Evolutionary conservation across 2,888 invertebrate genomes (phyloP), one percentile per base, ranked within the genome.

Genomic region (Polydrusus cervinus): DNA sequence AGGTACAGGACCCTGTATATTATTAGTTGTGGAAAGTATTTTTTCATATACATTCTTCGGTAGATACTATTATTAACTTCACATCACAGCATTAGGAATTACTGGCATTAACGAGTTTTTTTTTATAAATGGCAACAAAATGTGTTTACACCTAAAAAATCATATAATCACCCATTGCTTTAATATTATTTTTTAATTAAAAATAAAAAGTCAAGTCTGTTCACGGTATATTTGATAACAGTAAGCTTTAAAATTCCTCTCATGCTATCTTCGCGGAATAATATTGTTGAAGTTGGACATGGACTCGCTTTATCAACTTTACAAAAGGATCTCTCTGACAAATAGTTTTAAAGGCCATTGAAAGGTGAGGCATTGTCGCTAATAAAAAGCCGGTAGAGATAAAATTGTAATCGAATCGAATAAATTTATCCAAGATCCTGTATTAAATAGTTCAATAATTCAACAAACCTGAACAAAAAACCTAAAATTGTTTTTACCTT

Each of bases 271-370:
- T 38, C 38, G n/a, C 34, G 34, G 20, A 57, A 38, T 57, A 57
- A 34, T n/a, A 57, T 57, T 57, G 16, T 57, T 57, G 57, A 10
- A 57, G 10, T 34, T 16, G 57, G 34, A 57, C 57, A 38, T 9
- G 38, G 34, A 57, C 38, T 10, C 30, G 9, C 38, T 38, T 57
- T 57, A 57, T 38, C 34, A 57, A 14, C 57, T 38, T 57, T 57
- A 57, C 38, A 57, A 38, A 38, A 57, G 38, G 57, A 57, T 57
- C 57, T 38, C 5, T 57, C 25, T 65, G 47, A 65, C 45, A 65
- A 65, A 65, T 62, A 49, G 47, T 30, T n/a, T 30, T 34, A n/a
- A n/a, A 5, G 30, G n/a, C 11, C 49, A 49, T 34, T 65, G 34
- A 45, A 45, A 47, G 30, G 20, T 20, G 43, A 45, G 45, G 47